Base-by-base conservation (phyloP, 1,140 invertebrate genomes). In the Stegodyphus mimosarum region DNA sequence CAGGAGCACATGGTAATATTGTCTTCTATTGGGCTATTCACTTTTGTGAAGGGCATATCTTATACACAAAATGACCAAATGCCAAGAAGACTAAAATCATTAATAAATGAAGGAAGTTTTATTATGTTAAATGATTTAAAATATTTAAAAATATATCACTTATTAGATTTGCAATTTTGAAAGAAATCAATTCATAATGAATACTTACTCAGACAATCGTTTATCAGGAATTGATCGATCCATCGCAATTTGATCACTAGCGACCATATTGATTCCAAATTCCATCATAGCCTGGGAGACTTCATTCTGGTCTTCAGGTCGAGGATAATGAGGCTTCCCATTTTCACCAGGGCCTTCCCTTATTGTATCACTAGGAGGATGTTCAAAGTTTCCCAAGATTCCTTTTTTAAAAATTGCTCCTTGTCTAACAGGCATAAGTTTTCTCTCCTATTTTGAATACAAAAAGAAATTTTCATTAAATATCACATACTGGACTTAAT, bases 261-360 rank as follows among this genome's bases (percentile, higher is more conserved):
- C 97, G 18, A 96, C 94, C 91, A 99, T 97, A 90, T 99, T 99
- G 94, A 99, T 99, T 53, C 98, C 98, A 92, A 97, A 98, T 89
- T 98, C 96, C 3, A 92, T 92, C 87, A 97, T 94, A 0, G 95
- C 94, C 88, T 94, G 93, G 53, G 93, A 91, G 10, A 93, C 93
- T 89, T 95, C 95, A 89, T 96, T 96, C 88, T 95, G 93, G 87
- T 95, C 93, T 87, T 94, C 93, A 15, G 94, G 92, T 33, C 93
- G 90, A 15, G 81, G 66, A 87, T 93, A 91, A 89, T 97, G 94
- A 6, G 95, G 91, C 89, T 94, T 94, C 5, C 96, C 96, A 80
- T 92, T 93, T 91, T 96, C 96, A 13, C 97, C 97, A 66, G 96
- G 96, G 1, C 96, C 96, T 69, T 90, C 91, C 87, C 92, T 92